phyloP scores from a whole-genome alignment of 2,113 vertebrate species.

The Caranx ignobilis region DNA sequence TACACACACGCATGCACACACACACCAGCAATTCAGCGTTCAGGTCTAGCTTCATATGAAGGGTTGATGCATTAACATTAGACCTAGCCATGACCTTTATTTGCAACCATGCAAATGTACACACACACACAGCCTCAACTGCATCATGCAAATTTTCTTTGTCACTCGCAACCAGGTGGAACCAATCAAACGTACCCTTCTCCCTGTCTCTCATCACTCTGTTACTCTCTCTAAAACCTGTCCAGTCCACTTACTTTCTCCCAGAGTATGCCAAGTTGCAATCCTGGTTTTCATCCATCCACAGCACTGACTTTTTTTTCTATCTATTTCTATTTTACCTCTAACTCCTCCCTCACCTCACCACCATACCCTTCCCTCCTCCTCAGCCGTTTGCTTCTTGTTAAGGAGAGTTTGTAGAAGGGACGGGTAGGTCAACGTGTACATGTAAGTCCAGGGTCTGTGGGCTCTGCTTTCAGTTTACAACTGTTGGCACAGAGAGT shows the following conservation, averaged over 20 bases:
- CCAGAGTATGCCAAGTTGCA: slow-evolving; percentile 14
- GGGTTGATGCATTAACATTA: neutral
- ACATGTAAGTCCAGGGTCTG: neutral
- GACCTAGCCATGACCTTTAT: slow-evolving; percentile 32
- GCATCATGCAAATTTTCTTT: slow-evolving; percentile 26
- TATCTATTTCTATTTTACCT: neutral
- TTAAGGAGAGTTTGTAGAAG: neutral
- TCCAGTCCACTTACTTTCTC: slow-evolving; percentile 14
- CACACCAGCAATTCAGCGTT: neutral
- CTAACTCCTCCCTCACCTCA: neutral
- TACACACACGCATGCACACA: neutral
- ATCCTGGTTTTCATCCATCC: slow-evolving; percentile 39
- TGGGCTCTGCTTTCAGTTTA: neutral
- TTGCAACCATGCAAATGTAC: neutral
- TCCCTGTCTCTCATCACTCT: slow-evolving; percentile 25
- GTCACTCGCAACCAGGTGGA: slow-evolving; percentile 53
- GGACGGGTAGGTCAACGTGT: neutral
- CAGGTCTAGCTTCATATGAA: neutral
- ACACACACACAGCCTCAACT: neutral
- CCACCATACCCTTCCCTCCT: neutral
- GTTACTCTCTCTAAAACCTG: slow-evolving; percentile 14
- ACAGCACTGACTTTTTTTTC: slow-evolving; percentile 16
- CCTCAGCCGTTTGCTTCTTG: neutral
- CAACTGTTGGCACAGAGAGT: neutral
- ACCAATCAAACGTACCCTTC: slow-evolving; percentile 38